phyloP scores from a whole-genome alignment of 2,113 vertebrate genomes.

The Phocoena phocoena region DNA sequence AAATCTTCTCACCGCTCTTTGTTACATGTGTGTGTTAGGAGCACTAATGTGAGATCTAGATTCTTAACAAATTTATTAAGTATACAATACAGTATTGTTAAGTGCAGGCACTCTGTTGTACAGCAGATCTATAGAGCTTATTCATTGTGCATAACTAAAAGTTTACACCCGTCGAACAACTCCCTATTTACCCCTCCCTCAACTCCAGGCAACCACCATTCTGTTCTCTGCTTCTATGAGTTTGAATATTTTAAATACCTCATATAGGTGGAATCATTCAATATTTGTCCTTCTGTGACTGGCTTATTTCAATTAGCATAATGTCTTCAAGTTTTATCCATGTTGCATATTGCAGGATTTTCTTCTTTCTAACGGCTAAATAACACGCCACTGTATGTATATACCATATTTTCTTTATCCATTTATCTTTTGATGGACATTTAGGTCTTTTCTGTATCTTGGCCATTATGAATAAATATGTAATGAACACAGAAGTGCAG shows the following conservation, averaged over 20 bases:
- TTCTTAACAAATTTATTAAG: neutral
- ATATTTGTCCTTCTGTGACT: neutral
- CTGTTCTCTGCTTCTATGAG: neutral
- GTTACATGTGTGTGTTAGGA: neutral
- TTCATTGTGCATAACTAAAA: neutral
- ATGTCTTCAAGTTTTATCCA: neutral
- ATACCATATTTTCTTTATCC: neutral
- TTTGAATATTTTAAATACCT: neutral
- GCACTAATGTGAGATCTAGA: neutral
- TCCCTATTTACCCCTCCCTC: neutral
- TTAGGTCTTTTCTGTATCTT: neutral
- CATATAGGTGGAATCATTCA: neutral
- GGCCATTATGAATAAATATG: neutral
- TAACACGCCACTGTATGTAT: neutral
- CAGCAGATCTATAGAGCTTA: neutral
- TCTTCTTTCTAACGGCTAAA: neutral
- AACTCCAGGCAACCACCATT: neutral
- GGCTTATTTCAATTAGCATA: neutral
- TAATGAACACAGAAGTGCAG: neutral
- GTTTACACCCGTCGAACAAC: neutral
- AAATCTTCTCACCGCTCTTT: neutral
- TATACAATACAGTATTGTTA: neutral
- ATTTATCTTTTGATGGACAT: neutral
- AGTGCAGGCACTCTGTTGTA: neutral
- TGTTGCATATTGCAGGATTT: neutral